Evolutionary conservation across 2,113 vertebrate species (phyloP), one percentile per base, ranked within the genome.

Genomic region (Rhinopomastus cyanomelas): DNA sequence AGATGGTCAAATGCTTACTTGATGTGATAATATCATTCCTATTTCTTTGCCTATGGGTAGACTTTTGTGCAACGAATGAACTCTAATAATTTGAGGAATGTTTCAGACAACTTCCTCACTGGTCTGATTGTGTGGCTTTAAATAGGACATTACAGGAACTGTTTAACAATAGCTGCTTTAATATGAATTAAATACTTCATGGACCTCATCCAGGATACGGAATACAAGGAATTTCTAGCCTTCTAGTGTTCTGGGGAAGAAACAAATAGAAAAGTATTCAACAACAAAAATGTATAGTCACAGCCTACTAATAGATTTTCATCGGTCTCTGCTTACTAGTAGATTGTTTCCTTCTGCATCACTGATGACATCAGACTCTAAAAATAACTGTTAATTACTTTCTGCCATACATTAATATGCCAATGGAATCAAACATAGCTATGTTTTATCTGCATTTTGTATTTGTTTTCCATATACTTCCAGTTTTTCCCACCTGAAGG

Each of bases 151-250:
- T 60, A 88, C 83, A 90, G 60, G 66, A 86, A 86, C 73, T 4
- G 32, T 86, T 90, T 78, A 91, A 92, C 89, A 95, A 95, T 77
- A 95, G 68, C 8, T 86, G 69, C 62, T 91, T 95, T 95, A 80
- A 73, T 85, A 60, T 57, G 5, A 67, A 26, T 87, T 81, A 66
- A 90, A 82, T 75, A 66, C 34, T 79, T 73, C 12, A 64, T 65
- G 81, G 81, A 90, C 51, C 17, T 75, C 42, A 85, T 81, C 52
- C 17, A 14, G 39, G 44, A 80, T 55, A 49, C 16, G 71, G 57
- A 85, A 94, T 93, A 84, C 42, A 77, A 90, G 74, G 76, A 93
- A 95, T 94, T 93, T 78, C 30, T 83, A 80, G 16, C 42, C 30
- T 92, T 94, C 34, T 53, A 82, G 44, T 14, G 3, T 57, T 72